Percentiles rank a stretch among this genome's conserved stretches.
phyloP scores from a whole-genome alignment of 1,140 invertebrate species.

The Batillaria attramentaria region DNA sequence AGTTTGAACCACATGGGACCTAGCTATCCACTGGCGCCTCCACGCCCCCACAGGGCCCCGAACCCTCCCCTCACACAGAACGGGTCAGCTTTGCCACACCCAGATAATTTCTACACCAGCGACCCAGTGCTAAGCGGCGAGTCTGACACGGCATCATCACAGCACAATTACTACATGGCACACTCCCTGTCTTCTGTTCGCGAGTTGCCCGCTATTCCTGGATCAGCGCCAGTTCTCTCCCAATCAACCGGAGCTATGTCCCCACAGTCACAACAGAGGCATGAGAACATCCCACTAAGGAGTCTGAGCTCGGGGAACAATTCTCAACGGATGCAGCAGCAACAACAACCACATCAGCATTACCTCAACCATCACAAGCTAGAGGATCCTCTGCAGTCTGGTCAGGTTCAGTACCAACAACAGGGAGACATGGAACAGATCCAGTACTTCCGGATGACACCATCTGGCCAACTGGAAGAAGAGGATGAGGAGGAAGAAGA shows the following conservation, averaged over 20 bases:
- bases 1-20: background rate
- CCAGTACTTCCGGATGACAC: constrained; percentile 29
- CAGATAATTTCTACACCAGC: background rate
- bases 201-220: background rate
- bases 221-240: background rate
- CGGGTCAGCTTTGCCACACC: background rate
- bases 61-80: constrained; percentile 5
- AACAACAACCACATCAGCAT: background rate
- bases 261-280: background rate
- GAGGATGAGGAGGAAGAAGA: constrained; percentile 8
- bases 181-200: background rate
- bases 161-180: constrained; percentile 13
- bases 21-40: background rate
- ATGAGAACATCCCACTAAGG: constrained; percentile 14
- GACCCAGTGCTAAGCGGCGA: no score
- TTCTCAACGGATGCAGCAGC: background rate
- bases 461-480: constrained; percentile 11
- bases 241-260: background rate
- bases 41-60: background rate
- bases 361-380: background rate
- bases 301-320: background rate
- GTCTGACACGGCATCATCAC: background rate
- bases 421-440: background rate
- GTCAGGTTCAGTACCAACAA: background rate
- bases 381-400: background rate